Conservation (phyloP, 2,797 vertebrate species). For the Silurus lanzhouensis region DNA sequence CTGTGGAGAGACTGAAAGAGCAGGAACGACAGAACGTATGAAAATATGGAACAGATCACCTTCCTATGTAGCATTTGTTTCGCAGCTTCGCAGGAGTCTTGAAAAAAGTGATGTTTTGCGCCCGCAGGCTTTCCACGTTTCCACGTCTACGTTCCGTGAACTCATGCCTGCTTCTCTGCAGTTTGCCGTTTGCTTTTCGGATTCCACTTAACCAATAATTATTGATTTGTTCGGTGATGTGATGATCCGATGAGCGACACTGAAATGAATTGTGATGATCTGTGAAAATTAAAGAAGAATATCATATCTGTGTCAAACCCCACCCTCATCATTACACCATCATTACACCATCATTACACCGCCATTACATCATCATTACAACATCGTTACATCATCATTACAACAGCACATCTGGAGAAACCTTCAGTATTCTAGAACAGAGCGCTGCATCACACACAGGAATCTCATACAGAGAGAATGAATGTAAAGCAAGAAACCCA, state of each 20-base stretch:
- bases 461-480: too few relatives aligned
- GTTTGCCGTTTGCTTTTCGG: neutral
- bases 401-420: too few relatives aligned
- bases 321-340: too few relatives aligned
- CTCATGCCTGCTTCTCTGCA: neutral
- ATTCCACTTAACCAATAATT: neutral
- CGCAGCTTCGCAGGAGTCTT: neutral
- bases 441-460: too few relatives aligned
- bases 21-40: neutral
- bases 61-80: neutral
- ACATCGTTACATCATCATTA: too few relatives aligned
- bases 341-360: too few relatives aligned
- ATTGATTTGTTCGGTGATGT: neutral
- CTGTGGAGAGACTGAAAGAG: too few relatives aligned
- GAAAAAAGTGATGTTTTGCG: neutral
- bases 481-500: too few relatives aligned
- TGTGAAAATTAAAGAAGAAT: neutral
- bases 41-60: slow-evolving; percentile 18
- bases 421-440: too few relatives aligned
- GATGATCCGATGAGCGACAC: neutral
- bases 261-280: neutral
- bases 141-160: neutral
- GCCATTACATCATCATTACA: too few relatives aligned
- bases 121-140: neutral
- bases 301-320: neutral